phyloP scores from a whole-genome alignment of 2,113 vertebrate genomes.

The Brachypodius melanocephalos region DNA sequence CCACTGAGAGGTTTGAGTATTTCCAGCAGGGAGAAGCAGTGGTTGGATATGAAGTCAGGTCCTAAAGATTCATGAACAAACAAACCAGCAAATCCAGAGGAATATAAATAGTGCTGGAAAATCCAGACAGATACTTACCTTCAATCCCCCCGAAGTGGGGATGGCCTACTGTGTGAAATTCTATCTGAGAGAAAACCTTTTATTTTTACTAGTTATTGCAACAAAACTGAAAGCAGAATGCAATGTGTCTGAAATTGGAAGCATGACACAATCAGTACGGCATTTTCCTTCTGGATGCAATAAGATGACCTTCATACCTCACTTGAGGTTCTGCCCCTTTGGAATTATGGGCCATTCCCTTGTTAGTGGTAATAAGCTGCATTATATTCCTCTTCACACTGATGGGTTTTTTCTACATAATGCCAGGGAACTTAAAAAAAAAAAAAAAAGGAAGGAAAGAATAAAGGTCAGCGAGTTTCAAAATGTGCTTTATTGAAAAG shows the following conservation, averaged over 20 bases:
- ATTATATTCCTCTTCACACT: conserved; percentile 31
- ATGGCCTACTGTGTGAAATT: not conserved
- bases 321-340: conserved; percentile 39
- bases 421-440: not conserved
- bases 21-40: not conserved
- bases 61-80: not conserved
- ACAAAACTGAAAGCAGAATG: not conserved
- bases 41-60: not conserved
- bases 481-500: not conserved
- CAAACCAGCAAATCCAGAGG: not conserved
- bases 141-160: not conserved
- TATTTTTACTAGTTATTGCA: conserved; percentile 13
- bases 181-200: not conserved
- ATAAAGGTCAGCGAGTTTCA: conserved; percentile 15
- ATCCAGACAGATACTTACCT: not conserved
- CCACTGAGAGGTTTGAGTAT: not conserved
- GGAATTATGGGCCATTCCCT: conserved; percentile 33
- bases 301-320: conserved; percentile 46
- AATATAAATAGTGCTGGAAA: not conserved
- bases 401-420: conserved; percentile 7
- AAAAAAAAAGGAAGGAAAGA: not conserved
- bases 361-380: conserved; percentile 55
- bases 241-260: not conserved
- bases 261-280: not conserved
- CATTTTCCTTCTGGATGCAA: conserved; percentile 35